Conservation (phyloP, 2,888 invertebrate species). For the Orthosia gracilis region DNA sequence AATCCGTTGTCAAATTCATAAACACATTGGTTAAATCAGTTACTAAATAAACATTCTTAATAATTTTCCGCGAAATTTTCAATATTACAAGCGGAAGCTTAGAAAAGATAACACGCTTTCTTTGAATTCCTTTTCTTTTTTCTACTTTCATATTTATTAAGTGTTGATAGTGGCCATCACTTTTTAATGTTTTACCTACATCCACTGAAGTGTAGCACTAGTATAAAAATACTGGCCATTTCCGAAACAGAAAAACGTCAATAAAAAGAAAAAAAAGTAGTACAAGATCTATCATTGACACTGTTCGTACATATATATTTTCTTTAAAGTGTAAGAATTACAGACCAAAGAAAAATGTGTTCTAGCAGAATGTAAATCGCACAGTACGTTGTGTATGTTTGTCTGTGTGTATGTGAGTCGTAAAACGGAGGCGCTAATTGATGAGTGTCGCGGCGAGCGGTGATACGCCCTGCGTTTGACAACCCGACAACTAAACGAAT, state of each 20-base stretch:
- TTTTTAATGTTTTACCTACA: constrained; percentile 38
- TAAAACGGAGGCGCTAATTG: constrained; percentile 70
- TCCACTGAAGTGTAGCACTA: constrained; percentile 27
- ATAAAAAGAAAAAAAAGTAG: constrained; percentile 31
- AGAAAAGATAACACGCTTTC: constrained; percentile 19
- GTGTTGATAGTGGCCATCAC: constrained; percentile 51
- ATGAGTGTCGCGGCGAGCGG: constrained; percentile 71
- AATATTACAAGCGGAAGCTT: constrained; percentile 13
- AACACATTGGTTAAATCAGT: not conserved
- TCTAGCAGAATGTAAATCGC: constrained; percentile 34
- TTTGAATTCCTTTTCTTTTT: constrained; percentile 31
- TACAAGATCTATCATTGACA: constrained; percentile 39
- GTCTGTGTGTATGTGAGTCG: constrained; percentile 52
- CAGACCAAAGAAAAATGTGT: constrained; percentile 21
- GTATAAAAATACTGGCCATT: constrained; percentile 40
- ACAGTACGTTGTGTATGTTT: constrained; percentile 38
- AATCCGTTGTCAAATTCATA: not conserved
- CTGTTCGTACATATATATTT: constrained; percentile 22
- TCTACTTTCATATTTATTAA: constrained; percentile 44
- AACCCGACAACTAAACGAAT: constrained; percentile 72
- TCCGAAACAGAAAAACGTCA: constrained; percentile 55
- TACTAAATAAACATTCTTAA: not conserved
- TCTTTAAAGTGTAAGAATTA: constrained; percentile 12
- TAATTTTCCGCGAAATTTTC: constrained; percentile 13
- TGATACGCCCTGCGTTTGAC: constrained; percentile 73